Conservation (phyloP, 2,888 invertebrate genomes). For the Amphiduros pacificus region DNA sequence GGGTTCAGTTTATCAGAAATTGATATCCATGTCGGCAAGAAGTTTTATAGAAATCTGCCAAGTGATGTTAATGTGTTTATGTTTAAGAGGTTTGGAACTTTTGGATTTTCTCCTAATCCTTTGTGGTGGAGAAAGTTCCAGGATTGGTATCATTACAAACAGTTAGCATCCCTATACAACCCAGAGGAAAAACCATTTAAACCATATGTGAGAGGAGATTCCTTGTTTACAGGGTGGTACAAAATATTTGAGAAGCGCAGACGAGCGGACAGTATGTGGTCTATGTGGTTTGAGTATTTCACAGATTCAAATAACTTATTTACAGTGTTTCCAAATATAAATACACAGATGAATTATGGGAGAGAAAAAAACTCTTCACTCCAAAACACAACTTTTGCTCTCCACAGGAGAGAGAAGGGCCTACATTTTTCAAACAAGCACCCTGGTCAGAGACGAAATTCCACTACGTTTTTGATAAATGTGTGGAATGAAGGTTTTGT, state of each 20-base stretch:
- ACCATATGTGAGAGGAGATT: neutral
- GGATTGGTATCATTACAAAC: neutral
- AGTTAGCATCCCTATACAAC: too few relatives aligned
- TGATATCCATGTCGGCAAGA: too few relatives aligned
- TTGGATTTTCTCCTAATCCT: neutral
- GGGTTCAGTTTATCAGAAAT: slow-evolving; percentile 33
- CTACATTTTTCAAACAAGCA: neutral
- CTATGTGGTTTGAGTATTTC: neutral
- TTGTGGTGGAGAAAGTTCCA: neutral
- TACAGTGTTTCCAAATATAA: neutral
- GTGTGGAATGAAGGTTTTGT: neutral
- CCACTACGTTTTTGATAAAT: neutral
- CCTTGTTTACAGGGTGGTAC: neutral
- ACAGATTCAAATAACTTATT: neutral
- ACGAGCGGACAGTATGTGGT: neutral
- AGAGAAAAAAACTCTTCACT: too few relatives aligned
- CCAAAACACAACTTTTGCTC: neutral
- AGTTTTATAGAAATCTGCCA: too few relatives aligned
- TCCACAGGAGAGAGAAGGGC: neutral
- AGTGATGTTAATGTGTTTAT: neutral
- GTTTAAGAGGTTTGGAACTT: neutral
- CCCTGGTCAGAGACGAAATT: neutral
- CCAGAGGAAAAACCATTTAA: neutral
- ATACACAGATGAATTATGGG: too few relatives aligned
- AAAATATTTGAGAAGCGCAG: neutral